Conservation (phyloP, 1,140 invertebrate species). For the Zaprionus gabonicus region DNA sequence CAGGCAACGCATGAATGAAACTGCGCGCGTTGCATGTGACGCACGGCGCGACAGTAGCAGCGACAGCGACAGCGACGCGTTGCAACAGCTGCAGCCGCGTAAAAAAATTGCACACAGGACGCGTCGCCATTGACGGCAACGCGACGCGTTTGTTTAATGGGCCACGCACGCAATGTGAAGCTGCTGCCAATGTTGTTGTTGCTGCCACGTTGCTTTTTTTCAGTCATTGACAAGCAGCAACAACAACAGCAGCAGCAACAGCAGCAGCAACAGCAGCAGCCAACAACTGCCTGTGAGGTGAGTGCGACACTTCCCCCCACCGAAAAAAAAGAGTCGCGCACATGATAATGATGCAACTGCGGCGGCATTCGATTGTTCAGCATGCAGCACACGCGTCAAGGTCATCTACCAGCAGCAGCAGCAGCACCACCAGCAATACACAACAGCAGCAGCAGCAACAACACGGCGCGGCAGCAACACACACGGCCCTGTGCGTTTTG, state of each 20-base stretch:
- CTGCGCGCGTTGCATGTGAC: conserved; percentile 61
- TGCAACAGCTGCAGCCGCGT: conserved; percentile 41
- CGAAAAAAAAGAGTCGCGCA: conserved; percentile 44
- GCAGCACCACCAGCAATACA: neutral
- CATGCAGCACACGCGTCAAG: conserved; percentile 79
- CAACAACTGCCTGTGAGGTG: neutral
- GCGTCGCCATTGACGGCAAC: conserved; percentile 42
- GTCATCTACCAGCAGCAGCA: conserved; percentile 44
- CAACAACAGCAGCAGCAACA: conserved; percentile 19
- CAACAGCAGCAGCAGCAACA: neutral
- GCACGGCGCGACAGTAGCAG: conserved; percentile 5
- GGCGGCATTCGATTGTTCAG: conserved; percentile 68
- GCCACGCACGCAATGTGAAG: conserved; percentile 64
- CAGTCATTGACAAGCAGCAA: conserved; percentile 3
- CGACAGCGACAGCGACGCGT: conserved; percentile 30
- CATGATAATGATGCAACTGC: conserved; percentile 65
- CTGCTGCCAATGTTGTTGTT: conserved; percentile 23
- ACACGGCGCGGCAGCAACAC: conserved; percentile 10
- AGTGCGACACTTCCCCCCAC: conserved; percentile 29
- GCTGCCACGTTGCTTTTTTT: conserved; percentile 2
- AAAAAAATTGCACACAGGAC: conserved; percentile 16
- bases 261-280: conserved; percentile 21
- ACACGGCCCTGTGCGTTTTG: conserved; percentile 26
- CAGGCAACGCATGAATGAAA: conserved; percentile 73
- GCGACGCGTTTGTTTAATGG: conserved; percentile 73